Evolutionary conservation across 1,140 invertebrate species (phyloP).

Genomic region (Hypothenemus hampei): DNA sequence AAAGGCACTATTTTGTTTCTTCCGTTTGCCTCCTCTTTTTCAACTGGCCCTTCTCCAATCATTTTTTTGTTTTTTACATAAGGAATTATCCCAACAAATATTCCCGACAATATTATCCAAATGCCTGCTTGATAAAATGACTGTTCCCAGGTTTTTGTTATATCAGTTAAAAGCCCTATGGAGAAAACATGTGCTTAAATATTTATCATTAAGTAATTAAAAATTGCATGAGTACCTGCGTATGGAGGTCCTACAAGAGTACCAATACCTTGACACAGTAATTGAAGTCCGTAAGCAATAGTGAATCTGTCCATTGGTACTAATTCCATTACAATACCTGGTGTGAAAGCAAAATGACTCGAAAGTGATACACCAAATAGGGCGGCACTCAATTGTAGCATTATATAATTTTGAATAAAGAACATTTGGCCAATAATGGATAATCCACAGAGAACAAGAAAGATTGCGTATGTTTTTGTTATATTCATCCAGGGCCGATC

Average conservation of each 20-base stretch:
- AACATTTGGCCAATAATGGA: conserved; percentile 68
- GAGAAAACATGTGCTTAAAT: conserved; percentile 37
- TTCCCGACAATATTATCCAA: conserved; percentile 70
- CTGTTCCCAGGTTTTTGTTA: conserved; percentile 63
- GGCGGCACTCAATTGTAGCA: conserved; percentile 54
- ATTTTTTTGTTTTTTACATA: conserved; percentile 62
- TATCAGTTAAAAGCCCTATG: conserved; percentile 64
- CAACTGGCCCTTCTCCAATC: conserved; percentile 56
- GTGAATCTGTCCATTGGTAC: conserved; percentile 78
- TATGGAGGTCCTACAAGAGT: conserved; percentile 55
- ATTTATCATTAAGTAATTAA: background rate
- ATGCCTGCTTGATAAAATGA: conserved; percentile 71
- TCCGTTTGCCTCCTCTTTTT: conserved; percentile 43
- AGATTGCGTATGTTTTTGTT: conserved; percentile 72
- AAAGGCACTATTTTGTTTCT: conserved; percentile 7
- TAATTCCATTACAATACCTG: conserved; percentile 77
- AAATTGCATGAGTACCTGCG: conserved; percentile 49
- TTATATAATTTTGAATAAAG: conserved; percentile 55
- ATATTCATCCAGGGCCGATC: conserved; percentile 83
- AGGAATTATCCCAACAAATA: conserved; percentile 64
- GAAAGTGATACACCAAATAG: conserved; percentile 81
- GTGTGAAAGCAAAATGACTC: conserved; percentile 82
- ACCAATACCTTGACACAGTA: conserved; percentile 77
- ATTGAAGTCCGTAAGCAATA: conserved; percentile 79
- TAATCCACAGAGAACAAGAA: conserved; percentile 69